phyloP scores from a whole-genome alignment of 2,113 vertebrate species.

The Hassar affinis region DNA sequence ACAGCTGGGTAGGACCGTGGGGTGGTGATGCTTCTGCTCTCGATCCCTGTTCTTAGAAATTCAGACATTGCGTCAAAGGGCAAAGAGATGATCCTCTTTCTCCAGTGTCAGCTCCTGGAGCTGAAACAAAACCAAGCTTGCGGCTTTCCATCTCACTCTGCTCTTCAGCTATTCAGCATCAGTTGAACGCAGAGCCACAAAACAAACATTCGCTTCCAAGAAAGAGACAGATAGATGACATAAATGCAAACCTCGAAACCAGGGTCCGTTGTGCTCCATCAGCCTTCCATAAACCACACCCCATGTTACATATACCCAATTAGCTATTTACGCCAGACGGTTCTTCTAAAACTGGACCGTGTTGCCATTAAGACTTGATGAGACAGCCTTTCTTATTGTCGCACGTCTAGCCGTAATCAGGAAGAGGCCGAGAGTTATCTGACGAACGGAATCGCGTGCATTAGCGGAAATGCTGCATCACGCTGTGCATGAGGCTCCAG shows the following conservation, averaged over 20 bases:
- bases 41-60: neutral
- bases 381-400: neutral
- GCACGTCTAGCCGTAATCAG: neutral
- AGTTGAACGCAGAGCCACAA: neutral
- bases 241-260: neutral
- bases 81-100: neutral
- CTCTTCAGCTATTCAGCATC: neutral
- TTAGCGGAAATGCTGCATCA: constrained; percentile 11
- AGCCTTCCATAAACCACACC: neutral
- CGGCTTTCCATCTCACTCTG: constrained; percentile 8
- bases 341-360: neutral
- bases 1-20: neutral
- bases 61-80: neutral
- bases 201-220: neutral
- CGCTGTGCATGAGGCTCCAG: constrained; percentile 11
- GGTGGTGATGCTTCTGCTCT: neutral
- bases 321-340: neutral
- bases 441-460: neutral
- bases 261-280: too few relatives aligned
- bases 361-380: neutral
- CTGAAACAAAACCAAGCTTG: neutral
- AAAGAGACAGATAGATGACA: constrained; percentile 6
- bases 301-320: neutral
- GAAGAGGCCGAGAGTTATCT: neutral
- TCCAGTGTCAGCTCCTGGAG: constrained; percentile 15